Evolutionary conservation across 2,797 vertebrate genomes (phyloP).

Genomic region (Crocidura indochinensis): DNA sequence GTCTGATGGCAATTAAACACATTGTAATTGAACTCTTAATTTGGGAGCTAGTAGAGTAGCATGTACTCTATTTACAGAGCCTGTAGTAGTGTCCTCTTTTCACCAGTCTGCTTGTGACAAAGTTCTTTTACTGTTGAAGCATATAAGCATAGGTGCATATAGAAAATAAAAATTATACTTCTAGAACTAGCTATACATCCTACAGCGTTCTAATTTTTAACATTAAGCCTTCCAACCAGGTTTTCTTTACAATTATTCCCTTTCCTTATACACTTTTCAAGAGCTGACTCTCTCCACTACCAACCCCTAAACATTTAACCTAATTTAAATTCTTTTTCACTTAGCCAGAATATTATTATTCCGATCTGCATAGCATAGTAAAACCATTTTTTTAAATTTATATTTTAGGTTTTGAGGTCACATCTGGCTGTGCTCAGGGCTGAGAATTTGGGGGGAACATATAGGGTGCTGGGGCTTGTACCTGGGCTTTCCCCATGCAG

Average conservation of each 20-base stretch:
- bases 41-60: neutral
- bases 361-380: neutral
- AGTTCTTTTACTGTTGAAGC: neutral
- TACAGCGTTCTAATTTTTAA: neutral
- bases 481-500: too few relatives aligned
- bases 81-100: neutral
- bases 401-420: too few relatives aligned
- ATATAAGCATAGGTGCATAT: neutral
- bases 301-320: neutral
- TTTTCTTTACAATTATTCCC: neutral
- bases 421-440: too few relatives aligned
- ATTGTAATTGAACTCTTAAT: neutral
- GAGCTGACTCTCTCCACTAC: neutral
- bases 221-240: neutral
- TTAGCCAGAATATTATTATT: slow-evolving; percentile 1
- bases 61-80: neutral
- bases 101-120: neutral
- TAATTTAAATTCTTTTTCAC: slow-evolving; percentile 13
- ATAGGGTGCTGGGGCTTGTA: too few relatives aligned
- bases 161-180: too few relatives aligned
- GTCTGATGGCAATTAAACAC: neutral
- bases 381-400: too few relatives aligned
- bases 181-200: neutral
- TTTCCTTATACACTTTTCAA: neutral
- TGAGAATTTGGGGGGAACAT: too few relatives aligned